These are phyloP conservation scores for Pangasius mekongensis DNA, from an alignment of 2,797 vertebrate species.

Conservation along the genomic window DNA sequence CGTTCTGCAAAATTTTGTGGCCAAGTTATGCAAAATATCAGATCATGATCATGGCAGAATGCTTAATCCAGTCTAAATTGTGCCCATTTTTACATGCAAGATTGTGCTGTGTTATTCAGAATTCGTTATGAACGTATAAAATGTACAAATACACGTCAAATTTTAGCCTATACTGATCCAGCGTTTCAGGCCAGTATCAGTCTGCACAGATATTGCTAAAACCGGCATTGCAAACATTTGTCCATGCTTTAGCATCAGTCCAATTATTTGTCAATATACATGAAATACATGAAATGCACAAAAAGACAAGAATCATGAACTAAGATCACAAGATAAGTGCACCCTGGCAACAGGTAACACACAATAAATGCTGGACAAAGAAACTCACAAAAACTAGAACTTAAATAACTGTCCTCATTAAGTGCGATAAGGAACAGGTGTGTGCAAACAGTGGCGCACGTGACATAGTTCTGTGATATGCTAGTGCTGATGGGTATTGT, in stretches of 20 bases:
- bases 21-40: not conserved
- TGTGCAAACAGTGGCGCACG: not conserved
- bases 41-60: not conserved
- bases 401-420: not conserved
- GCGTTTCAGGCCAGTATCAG: not conserved
- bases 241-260: not conserved
- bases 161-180: not conserved
- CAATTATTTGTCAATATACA: not conserved
- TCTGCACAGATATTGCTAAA: not conserved
- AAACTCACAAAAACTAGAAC: not conserved
- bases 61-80: not conserved
- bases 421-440: not conserved
- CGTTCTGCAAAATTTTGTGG: not conserved
- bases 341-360: not conserved
- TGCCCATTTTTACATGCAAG: not conserved
- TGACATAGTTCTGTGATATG: not conserved
- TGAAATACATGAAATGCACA: not conserved
- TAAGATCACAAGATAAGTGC: not conserved
- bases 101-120: not conserved
- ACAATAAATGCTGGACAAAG: not conserved
- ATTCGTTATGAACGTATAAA: not conserved
- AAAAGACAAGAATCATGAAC: not conserved
- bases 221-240: not conserved
- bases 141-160: not conserved
- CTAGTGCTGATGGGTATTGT: not conserved